Evolutionary conservation across 2,888 invertebrate genomes (phyloP), one percentile per base, ranked within the genome.

Genomic region (Blomia tropicalis): DNA sequence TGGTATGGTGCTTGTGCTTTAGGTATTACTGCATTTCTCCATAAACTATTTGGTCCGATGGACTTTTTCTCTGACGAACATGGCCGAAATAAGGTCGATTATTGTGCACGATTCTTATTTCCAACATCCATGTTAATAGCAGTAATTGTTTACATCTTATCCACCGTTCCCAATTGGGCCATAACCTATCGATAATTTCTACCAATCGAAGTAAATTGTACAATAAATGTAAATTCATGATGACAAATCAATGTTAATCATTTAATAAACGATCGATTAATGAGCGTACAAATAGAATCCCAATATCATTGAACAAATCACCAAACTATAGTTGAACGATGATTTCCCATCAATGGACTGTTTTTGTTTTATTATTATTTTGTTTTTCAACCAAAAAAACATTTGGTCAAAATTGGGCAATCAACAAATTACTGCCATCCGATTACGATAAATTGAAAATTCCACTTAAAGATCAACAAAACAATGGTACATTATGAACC

Each of bases 71-170:
- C 31, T 47, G 51, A 47, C 51, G 51, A 47, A 47, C 51, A 47
- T 27, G 22, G 27, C 51, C 22, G 64, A 7, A 64, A 64, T 23
- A 64, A 64, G 43, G 58, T 64, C 17, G 64, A 64, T 25, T 64
- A 64, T 23, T 5, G 19, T 19, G 30, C 61, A 3, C n/a, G 64
- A 11, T 41, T 64, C 19, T 2, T 62, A 2, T 64, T 64, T 43
- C 64, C 64, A n/a, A 51, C 62, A 2, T 1, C 43, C 11, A 62
- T 41, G 19, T 22, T 64, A 25, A 11, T 64, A 7, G 62, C 43
- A 22, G 19, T 56, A 4, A 23, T 64, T 14, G 25, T 59, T 32
- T 64, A 64, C 29, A 58, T 53, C 31, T 41, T 63, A 7, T 17
- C 47, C 4, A 60, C 51, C n/a, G 51, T 47, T 14, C 51, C 51